Conservation (phyloP, 2,888 invertebrate genomes). For the Standfussiana lucernea region DNA sequence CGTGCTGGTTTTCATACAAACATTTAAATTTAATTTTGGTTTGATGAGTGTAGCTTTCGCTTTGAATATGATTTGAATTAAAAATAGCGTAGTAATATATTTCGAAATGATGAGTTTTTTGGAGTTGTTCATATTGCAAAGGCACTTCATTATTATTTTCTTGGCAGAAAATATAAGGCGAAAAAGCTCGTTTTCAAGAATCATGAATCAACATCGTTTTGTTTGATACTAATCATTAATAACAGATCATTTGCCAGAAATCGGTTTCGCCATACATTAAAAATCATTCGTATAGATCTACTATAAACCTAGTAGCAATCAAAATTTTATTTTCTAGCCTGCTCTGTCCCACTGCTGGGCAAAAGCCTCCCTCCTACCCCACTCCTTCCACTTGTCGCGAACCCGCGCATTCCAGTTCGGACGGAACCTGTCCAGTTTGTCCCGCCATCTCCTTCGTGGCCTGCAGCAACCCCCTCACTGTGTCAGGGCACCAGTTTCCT, state of each 20-base stretch:
- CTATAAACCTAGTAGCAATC: too few species aligned
- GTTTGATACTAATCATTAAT: background rate
- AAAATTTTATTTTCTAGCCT: too few species aligned
- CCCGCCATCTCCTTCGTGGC: too few species aligned
- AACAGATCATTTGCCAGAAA: background rate
- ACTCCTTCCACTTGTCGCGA: too few species aligned
- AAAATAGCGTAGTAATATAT: background rate
- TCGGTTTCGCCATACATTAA: background rate
- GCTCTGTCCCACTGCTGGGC: too few species aligned
- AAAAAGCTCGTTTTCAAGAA: background rate
- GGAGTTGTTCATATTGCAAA: background rate
- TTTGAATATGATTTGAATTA: constrained; percentile 24
- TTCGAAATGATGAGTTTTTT: background rate
- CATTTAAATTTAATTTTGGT: constrained; percentile 16
- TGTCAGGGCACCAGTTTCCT: too few species aligned
- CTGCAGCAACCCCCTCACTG: too few species aligned
- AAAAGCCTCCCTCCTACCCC: too few species aligned
- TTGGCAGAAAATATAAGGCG: background rate
- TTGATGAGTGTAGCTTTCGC: constrained; percentile 22
- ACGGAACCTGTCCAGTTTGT: too few species aligned
- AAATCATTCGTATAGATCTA: background rate
- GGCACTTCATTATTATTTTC: background rate
- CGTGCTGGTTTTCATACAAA: constrained; percentile 35
- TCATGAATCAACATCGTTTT: background rate
- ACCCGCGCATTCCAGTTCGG: too few species aligned